Conservation (phyloP, 2,888 invertebrate genomes). For the Psylliodes chrysocephalus region DNA sequence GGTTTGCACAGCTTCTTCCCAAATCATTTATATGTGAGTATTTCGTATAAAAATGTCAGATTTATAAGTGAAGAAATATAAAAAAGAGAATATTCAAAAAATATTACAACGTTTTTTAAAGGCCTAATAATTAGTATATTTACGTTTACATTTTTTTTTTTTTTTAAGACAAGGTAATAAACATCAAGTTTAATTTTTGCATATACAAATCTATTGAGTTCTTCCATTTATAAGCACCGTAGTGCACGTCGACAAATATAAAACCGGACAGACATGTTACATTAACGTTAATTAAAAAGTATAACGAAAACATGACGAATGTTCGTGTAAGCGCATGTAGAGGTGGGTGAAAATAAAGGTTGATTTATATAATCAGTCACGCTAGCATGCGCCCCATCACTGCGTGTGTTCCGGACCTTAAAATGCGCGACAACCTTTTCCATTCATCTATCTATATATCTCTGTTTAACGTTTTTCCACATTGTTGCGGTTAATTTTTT, state of each 20-base stretch:
- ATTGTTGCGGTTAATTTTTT: constrained; percentile 56
- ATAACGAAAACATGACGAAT: constrained; percentile 47
- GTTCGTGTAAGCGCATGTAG: constrained; percentile 47
- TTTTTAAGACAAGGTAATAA: no score
- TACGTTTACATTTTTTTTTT: no score
- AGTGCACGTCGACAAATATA: constrained; percentile 8
- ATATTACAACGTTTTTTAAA: no score
- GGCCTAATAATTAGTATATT: no score
- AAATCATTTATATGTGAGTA: no score
- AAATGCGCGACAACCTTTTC: constrained; percentile 13
- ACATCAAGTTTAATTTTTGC: not conserved
- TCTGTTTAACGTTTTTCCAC: constrained; percentile 54
- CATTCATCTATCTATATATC: not conserved
- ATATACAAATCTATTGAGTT: not conserved
- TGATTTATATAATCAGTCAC: constrained; percentile 59
- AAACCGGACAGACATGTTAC: constrained; percentile 32
- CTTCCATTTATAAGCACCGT: constrained; percentile 1
- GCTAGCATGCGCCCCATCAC: constrained; percentile 51
- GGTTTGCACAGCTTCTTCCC: no score
- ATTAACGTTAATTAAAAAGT: constrained; percentile 47
- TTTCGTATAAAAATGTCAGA: no score
- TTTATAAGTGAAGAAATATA: no score
- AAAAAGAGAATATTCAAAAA: no score
- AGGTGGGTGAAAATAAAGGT: constrained; percentile 56
- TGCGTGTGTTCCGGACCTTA: constrained; percentile 53